Percentiles rank a stretch among this genome's conserved stretches.
Conservation (phyloP, 2,797 vertebrate genomes). For the Ispidina picta region DNA sequence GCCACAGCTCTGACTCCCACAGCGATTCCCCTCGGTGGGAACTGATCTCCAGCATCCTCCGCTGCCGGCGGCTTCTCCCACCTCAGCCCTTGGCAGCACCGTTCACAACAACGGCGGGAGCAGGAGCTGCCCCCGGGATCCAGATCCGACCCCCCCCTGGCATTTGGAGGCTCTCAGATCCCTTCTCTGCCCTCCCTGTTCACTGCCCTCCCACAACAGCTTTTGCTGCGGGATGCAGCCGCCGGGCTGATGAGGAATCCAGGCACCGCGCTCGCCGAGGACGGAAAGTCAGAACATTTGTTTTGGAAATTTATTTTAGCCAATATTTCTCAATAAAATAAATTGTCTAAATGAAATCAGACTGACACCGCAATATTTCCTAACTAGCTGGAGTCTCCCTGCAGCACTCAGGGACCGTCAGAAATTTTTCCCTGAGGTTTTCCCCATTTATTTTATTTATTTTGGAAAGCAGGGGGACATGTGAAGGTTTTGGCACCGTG, state of each 20-base stretch:
- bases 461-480: not conserved
- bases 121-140: too few species aligned
- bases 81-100: conserved; percentile 26
- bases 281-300: conserved; percentile 69
- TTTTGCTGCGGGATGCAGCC: conserved; percentile 9
- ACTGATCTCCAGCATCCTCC: not conserved
- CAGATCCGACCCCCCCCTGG: too few species aligned
- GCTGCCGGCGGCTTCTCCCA: not conserved
- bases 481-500: not conserved
- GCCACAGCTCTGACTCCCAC: not conserved
- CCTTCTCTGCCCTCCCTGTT: not conserved
- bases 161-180: not conserved
- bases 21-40: not conserved
- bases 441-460: conserved; percentile 55
- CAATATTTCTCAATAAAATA: conserved; percentile 81
- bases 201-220: not conserved
- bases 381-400: conserved; percentile 52
- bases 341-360: conserved; percentile 80
- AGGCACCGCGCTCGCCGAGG: conserved; percentile 21
- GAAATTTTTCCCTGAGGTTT: conserved; percentile 45
- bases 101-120: not conserved
- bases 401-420: conserved; percentile 34
- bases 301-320: conserved; percentile 77
- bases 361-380: conserved; percentile 74
- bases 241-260: conserved; percentile 47